These are phyloP conservation scores for Scleropages formosus DNA, from an alignment of 2,797 vertebrate genomes.

Conservation along the genomic window DNA sequence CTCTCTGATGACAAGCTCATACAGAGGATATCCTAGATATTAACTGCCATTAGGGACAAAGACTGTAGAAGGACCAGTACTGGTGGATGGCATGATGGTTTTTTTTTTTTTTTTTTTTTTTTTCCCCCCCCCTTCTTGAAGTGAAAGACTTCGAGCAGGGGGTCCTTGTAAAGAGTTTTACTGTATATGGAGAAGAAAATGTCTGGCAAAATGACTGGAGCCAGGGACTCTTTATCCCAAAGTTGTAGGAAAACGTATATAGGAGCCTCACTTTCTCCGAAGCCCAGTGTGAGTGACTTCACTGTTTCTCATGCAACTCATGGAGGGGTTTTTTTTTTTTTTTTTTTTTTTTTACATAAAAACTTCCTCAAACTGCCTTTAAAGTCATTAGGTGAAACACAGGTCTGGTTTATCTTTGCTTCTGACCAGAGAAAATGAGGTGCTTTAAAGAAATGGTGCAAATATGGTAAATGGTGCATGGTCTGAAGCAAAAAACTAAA, in stretches of 20 bases:
- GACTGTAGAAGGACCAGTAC: conserved; percentile 22
- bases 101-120: no score
- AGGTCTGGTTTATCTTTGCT: conserved; percentile 12
- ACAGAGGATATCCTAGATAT: conserved; percentile 93
- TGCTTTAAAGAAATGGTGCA: conserved; percentile 22
- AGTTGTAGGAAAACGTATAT: conserved; percentile 1
- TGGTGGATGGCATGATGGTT: conserved; percentile 33
- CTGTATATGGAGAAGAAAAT: conserved; percentile 37
- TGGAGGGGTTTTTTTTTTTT: no score
- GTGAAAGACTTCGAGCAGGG: conserved; percentile 11
- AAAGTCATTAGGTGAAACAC: background rate
- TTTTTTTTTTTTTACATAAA: no score
- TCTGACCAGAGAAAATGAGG: background rate
- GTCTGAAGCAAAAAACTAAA: conserved; percentile 2
- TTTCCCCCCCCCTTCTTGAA: conserved; percentile 44
- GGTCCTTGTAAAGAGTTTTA: conserved; percentile 40
- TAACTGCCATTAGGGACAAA: conserved; percentile 28
- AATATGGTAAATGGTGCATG: background rate
- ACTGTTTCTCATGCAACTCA: background rate
- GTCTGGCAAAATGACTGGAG: conserved; percentile 37
- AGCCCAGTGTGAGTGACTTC: conserved; percentile 16
- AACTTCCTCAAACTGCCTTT: background rate
- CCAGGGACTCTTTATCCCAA: conserved; percentile 1
- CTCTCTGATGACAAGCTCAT: conserved; percentile 97
- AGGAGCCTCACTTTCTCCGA: background rate